A percentile compares a stretch with the other conserved stretches of the same genome.
These are phyloP conservation scores for Falco punctatus DNA, from an alignment of 2,113 vertebrate genomes.

Conservation along the genomic window DNA sequence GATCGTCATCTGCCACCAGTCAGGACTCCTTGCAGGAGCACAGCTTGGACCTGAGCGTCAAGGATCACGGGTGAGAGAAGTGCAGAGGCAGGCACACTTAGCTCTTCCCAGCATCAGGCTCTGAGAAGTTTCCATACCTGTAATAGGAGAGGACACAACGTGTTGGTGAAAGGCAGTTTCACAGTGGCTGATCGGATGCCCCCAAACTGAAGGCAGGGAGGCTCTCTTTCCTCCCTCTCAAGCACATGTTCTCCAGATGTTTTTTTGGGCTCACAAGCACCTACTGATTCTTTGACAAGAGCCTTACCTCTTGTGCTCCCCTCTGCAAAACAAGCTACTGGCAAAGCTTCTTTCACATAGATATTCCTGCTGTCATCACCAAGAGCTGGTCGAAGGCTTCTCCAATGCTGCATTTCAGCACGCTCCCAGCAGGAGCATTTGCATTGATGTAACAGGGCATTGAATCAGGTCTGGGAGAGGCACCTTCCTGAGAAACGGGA, in stretches of 20 bases:
- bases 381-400: neutral
- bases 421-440: neutral
- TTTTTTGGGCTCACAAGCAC: neutral
- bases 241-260: neutral
- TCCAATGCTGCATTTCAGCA: neutral
- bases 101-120: neutral
- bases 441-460: neutral
- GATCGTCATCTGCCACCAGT: constrained; percentile 52
- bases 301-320: neutral
- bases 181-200: neutral
- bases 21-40: constrained; percentile 90
- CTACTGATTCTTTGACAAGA: neutral
- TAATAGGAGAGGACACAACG: neutral
- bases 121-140: neutral
- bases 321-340: neutral
- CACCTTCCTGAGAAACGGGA: neutral
- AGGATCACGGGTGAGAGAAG: constrained; percentile 86
- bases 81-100: neutral
- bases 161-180: neutral
- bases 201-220: neutral
- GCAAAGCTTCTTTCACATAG: neutral
- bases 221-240: neutral
- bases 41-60: constrained; percentile 93
- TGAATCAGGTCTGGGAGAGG: neutral
- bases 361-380: neutral